Conservation (phyloP, 2,113 vertebrate species). For the Prinia subflava region DNA sequence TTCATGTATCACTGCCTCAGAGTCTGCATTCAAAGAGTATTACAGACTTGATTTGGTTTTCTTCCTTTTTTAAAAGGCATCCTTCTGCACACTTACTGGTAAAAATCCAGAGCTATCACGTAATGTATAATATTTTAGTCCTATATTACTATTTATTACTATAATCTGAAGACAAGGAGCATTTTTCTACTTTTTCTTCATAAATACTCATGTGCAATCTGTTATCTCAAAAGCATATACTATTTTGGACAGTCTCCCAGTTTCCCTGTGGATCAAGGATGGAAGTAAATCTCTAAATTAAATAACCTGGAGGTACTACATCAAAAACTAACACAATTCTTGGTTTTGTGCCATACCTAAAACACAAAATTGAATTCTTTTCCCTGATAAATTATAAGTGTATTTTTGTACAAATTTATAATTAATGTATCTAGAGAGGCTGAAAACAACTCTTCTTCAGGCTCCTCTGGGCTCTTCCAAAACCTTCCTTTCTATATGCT, state of each 20-base stretch:
- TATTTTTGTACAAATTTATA: background rate
- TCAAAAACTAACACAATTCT: background rate
- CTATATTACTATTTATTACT: background rate
- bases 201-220: background rate
- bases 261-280: background rate
- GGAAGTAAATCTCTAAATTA: background rate
- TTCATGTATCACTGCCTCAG: background rate
- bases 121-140: background rate
- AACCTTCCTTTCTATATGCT: background rate
- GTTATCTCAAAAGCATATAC: background rate
- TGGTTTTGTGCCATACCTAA: background rate
- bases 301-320: background rate
- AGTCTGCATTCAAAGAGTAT: background rate
- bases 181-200: background rate
- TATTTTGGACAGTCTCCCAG: background rate
- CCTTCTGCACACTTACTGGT: background rate
- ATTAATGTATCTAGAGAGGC: background rate
- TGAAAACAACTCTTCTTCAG: background rate
- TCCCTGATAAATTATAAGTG: background rate
- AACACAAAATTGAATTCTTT: background rate
- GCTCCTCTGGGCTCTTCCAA: background rate
- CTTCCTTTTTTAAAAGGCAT: background rate
- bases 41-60: background rate
- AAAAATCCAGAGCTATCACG: background rate
- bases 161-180: background rate